These are phyloP conservation scores for Tetramorium alpestre DNA, from an alignment of 1,140 invertebrate species.

Conservation along the genomic window DNA sequence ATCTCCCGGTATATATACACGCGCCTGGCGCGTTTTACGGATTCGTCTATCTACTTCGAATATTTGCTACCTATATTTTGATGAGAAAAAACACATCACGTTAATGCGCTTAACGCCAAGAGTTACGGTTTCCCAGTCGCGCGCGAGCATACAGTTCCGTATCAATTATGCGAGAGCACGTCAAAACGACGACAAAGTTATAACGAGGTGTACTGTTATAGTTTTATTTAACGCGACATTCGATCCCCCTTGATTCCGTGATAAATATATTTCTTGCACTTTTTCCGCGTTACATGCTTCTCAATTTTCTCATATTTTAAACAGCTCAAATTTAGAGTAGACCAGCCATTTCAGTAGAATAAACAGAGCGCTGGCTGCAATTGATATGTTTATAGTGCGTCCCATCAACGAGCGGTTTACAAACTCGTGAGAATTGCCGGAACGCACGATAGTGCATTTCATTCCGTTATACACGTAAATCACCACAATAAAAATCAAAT, in stretches of 20 bases:
- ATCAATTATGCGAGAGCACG: slow-evolving; percentile 5
- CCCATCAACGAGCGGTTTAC: slow-evolving; percentile 27
- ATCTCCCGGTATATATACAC: neutral
- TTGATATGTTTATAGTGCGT: slow-evolving; percentile 36
- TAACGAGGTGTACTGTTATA: neutral
- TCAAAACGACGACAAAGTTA: neutral
- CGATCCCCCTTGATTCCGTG: neutral
- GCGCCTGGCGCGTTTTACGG: neutral
- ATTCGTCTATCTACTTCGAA: neutral
- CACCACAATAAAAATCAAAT: slow-evolving; percentile 54
- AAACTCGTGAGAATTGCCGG: slow-evolving; percentile 26
- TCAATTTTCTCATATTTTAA: slow-evolving; percentile 7
- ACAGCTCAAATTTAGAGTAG: neutral
- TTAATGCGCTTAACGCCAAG: slow-evolving; percentile 8
- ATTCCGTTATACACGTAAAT: slow-evolving; percentile 27
- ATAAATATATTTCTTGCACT: neutral
- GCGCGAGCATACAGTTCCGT: neutral
- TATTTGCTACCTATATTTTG: slow-evolving; percentile 1
- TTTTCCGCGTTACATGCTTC: neutral
- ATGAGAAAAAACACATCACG: neutral
- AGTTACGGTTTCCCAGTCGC: neutral
- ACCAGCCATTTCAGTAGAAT: neutral
- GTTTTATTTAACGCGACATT: neutral
- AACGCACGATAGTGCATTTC: slow-evolving; percentile 20
- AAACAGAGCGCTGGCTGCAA: slow-evolving; percentile 6